Base-by-base conservation (phyloP, 2,888 invertebrate species). In the Oxystoma pomonae region DNA sequence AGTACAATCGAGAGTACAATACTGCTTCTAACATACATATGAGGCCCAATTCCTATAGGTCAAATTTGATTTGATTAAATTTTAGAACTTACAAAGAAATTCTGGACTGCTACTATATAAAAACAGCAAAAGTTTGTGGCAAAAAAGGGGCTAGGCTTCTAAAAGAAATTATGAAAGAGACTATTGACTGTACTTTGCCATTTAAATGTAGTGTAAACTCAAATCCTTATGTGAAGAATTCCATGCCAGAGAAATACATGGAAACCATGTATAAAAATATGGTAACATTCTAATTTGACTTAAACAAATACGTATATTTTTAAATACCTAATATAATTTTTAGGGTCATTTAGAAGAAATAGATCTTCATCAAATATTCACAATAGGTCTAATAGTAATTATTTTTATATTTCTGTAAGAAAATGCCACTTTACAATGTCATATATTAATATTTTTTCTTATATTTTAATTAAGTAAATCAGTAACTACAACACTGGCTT, bases 81-180 rank as follows among this genome's bases (percentile, higher is more conserved):
- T 77, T 60, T 68, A 83, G 83, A 61, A 75, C 74, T 49, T 84
- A 81, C 67, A 81, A 81, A 69, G 77, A 80, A 20, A 81, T 85
- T 53, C 70, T 81, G 1, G 81, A 84, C 65, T 85, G 85, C 70
- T 81, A 82, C 67, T 84, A 81, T 63, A 78, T 81, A 5, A 81
- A 82, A 73, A 77, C 83, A 1, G 81, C 81, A 0, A 75, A 82
- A 74, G 74, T 83, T 5, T 85, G 85, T 71, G 84, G 85, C 1
- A 64, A 79, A 35, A 76, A 77, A 20, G 77, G 82, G 16, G 84
- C 84, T 1, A 67, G 71, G 18, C 72, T 76, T 51, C 72, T 84
- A 62, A 77, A 76, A 64, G 73, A 74, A 60, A 63, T 80, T 20
- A 72, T 76, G 16, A 62, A 68, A 58, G 71, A 70, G n/a, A 73